Evolutionary conservation across 2,888 invertebrate genomes (phyloP).

Genomic region (Erpobdella octoculata): DNA sequence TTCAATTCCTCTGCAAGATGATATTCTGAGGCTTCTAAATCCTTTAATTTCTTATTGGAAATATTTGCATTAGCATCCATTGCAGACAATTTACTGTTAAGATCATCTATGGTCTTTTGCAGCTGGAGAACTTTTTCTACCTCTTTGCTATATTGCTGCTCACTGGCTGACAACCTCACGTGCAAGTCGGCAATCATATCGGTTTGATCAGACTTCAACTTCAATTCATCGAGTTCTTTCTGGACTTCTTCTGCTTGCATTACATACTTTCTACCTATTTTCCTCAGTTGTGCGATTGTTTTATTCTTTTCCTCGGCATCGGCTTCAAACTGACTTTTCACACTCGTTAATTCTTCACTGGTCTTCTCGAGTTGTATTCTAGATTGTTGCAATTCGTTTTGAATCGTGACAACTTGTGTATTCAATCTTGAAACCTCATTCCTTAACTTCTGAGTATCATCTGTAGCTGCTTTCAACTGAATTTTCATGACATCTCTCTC

Average conservation of each 20-base stretch:
- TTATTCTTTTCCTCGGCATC: slow-evolving; percentile 35
- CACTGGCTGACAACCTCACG: background rate
- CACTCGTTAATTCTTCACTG: background rate
- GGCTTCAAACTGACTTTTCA: background rate
- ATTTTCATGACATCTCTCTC: slow-evolving; percentile 33
- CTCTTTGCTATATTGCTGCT: slow-evolving; percentile 7
- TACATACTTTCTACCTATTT: slow-evolving; percentile 87
- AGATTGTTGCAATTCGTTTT: background rate
- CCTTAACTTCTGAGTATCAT: slow-evolving; percentile 26
- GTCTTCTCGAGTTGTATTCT: background rate
- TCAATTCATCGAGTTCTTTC: slow-evolving; percentile 34
- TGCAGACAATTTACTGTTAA: background rate
- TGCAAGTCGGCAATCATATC: slow-evolving; percentile 13
- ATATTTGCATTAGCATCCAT: background rate
- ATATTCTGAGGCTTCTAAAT: background rate
- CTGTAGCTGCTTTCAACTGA: slow-evolving; percentile 24
- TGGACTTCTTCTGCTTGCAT: slow-evolving; percentile 68
- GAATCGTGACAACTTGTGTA: background rate
- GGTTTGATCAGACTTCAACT: slow-evolving; percentile 10
- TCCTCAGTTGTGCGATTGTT: slow-evolving; percentile 56
- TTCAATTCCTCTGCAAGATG: background rate
- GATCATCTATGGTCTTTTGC: background rate
- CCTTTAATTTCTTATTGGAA: background rate
- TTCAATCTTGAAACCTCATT: background rate
- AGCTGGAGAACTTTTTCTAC: background rate